These are phyloP conservation scores for Diplolepis rosae DNA, from an alignment of 2,888 invertebrate genomes.

Conservation along the genomic window DNA sequence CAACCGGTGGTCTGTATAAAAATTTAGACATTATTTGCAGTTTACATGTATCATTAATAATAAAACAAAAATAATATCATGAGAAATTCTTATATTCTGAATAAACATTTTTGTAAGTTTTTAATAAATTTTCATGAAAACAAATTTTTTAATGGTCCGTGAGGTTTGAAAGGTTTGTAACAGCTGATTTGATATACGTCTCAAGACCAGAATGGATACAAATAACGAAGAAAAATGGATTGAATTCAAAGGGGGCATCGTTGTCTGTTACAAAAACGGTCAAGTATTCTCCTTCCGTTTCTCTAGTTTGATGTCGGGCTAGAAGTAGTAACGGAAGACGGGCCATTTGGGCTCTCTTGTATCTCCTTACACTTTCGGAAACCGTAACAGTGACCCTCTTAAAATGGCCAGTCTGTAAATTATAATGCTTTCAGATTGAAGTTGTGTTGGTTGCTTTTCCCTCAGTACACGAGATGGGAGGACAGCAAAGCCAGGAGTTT, in stretches of 20 bases:
- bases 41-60: too few relatives aligned
- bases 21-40: too few relatives aligned
- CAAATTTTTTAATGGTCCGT: too few relatives aligned
- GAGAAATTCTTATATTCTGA: too few relatives aligned
- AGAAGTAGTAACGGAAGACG: background rate
- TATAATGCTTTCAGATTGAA: conserved; percentile 20
- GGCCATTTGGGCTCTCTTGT: conserved; percentile 20
- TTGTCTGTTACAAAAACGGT: background rate
- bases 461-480: conserved; percentile 17
- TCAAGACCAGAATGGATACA: conserved; percentile 1
- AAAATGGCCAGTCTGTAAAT: conserved; percentile 10
- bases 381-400: conserved; percentile 26
- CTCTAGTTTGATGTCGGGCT: background rate
- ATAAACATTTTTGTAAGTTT: too few relatives aligned
- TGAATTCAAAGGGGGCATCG: background rate
- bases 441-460: conserved; percentile 16
- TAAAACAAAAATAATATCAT: too few relatives aligned
- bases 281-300: conserved; percentile 3
- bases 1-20: too few relatives aligned
- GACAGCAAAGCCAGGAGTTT: conserved; percentile 14
- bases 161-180: too few relatives aligned
- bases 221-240: background rate
- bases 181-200: too few relatives aligned
- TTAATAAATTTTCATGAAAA: too few relatives aligned
- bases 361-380: conserved; percentile 27